Base-by-base conservation (phyloP, 1,140 invertebrate species). In the Pogonomyrmex californicus region DNA sequence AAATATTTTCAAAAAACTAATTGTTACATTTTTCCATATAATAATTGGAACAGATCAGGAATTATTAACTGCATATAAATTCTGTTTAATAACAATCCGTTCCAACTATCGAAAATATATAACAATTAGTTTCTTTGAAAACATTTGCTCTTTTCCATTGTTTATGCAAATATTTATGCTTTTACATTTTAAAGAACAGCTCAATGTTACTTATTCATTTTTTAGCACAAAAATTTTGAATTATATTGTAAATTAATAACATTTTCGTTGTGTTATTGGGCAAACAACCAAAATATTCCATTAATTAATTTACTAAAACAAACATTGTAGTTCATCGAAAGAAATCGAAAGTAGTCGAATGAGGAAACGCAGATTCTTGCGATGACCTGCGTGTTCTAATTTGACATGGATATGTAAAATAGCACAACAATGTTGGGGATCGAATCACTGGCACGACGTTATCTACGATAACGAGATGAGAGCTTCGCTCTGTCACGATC, bases 391-490 rank as follows among this genome's bases (percentile, higher is more conserved):
- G 60, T 51, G 49, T 54, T 81, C 49, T 33, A 71, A 70, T 81
- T 71, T 71, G 38, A 44, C 78, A 30, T 38, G 38, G 63, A 71
- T 56, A 70, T 44, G 78, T 33, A 81, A 81, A 70, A 23, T 33
- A 70, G 49, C 36, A 14, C 77, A 41, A 9, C 58, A n/a, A 47
- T 9, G 12, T 49, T 6, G 36, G 10, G 33, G 44, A 75, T 75
- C 2, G 9, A 73, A 36, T 73, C 70, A n/a, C 30, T 17, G 30
- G 30, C 54, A 17, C 58, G 36, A 77, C 7, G n/a, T 51, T 51
- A 56, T 70, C 38, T 36, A 56, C 23, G 23, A 33, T 44, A 56
- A 54, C 49, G 60, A 62, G 47, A 54, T 65, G 44, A 78, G 33
- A 38, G 77, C 73, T 23, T 23, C 23, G 23, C 23, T 23, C 83